Conservation (phyloP, 2,888 invertebrate genomes). For the Apodemia mormo region DNA sequence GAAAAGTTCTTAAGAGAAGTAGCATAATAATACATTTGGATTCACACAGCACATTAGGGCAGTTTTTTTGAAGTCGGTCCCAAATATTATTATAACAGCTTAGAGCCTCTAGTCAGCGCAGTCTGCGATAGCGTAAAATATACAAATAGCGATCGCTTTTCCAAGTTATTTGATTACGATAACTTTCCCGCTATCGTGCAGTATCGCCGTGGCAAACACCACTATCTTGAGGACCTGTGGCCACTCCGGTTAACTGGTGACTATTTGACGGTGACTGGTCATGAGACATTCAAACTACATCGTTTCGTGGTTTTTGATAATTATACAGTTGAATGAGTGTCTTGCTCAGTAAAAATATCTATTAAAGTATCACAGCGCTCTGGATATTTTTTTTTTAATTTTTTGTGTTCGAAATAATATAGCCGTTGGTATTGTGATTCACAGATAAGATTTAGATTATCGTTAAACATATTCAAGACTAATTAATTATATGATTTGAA, state of each 20-base stretch:
- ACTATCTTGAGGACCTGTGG: conserved; percentile 4
- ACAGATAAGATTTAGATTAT: conserved; percentile 1
- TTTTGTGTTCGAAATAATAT: too few species aligned
- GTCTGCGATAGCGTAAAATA: conserved; percentile 32
- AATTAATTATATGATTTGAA: not conserved
- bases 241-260: not conserved
- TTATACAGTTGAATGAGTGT: too few species aligned
- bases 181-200: conserved; percentile 65
- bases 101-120: not conserved
- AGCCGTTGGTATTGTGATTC: not conserved
- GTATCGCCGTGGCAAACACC: conserved; percentile 10
- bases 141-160: conserved; percentile 40
- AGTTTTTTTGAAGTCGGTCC: not conserved
- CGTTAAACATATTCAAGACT: not conserved
- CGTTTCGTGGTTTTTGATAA: too few species aligned
- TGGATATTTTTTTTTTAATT: too few species aligned
- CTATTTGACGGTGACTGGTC: not conserved
- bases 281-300: not conserved
- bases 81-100: not conserved
- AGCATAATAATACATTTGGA: too few species aligned
- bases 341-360: too few species aligned
- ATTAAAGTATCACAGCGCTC: too few species aligned
- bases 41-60: not conserved
- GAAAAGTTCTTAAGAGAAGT: too few species aligned
- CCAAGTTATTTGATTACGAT: conserved; percentile 65